Evolutionary conservation across 2,888 invertebrate genomes (phyloP), one percentile per base, ranked within the genome.

Genomic region (Drepana falcataria): DNA sequence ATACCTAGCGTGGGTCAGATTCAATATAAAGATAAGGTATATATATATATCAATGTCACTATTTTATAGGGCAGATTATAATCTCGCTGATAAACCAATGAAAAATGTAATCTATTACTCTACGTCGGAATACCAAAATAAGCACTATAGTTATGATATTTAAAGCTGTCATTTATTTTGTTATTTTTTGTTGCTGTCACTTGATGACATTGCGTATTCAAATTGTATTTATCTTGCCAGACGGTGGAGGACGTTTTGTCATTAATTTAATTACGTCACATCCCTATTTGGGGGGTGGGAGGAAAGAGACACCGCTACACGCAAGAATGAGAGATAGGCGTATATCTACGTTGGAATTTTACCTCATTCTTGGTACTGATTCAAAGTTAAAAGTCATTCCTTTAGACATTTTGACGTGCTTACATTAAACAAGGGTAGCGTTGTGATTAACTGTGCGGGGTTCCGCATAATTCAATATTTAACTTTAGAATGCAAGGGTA

Each of bases 181-280:
- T n/a, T n/a, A n/a, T 34, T 35, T 40, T 21, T 21, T 9, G 9
- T 34, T 35, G 41, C 34, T 51, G 51, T 41, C 51, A 51, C 34
- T 33, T 21, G 51, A 41, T 51, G 51, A 51, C 51, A 41, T 4
- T 6, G 51, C 41, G 34, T 51, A 40, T 51, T 51, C 7, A 51
- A 40, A n/a, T n/a, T n/a, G n/a, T n/a, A 41, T 40, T 48, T 35
- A 35, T 5, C 34, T 40, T 41, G 41, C 3, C 35, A 57, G 62
- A 58, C 63, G 69, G 63, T 67, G 69, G 68, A 62, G 64, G 66
- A 69, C 71, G 57, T 56, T 67, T 73, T 73, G 69, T 72, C 70
- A 71, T 75, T 78, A 73, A 80, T 79, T 78, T 72, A 77, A 83
- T 83, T 75, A 79, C 68, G 64, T 68, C 60, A 67, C 44, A 44